Evolutionary conservation across 2,797 vertebrate species (phyloP).

Genomic region (Sebastes vulpes): DNA sequence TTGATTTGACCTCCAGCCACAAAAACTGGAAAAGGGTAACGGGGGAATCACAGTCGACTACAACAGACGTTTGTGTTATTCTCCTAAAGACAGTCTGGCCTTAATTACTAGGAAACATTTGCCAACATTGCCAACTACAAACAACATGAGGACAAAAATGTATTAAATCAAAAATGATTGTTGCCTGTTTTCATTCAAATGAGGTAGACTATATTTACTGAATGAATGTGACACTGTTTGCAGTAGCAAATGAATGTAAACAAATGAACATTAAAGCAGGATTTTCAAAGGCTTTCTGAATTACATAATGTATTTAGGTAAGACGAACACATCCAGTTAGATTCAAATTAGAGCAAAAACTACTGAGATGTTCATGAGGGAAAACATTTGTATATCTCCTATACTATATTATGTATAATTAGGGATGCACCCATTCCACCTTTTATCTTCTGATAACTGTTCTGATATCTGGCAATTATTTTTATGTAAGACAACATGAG

Average conservation of each 20-base stretch:
- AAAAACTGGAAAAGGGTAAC: background rate
- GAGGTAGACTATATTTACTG: background rate
- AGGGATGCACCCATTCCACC: background rate
- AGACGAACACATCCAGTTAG: background rate
- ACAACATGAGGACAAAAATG: background rate
- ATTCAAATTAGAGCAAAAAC: background rate
- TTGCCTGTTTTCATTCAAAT: background rate
- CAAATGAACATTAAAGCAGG: slow-evolving; percentile 6
- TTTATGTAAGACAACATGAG: background rate
- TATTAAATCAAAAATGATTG: background rate
- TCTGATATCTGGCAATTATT: background rate
- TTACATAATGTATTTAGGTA: too few relatives aligned
- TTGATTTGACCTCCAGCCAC: background rate
- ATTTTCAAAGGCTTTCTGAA: background rate
- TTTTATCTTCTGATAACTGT: background rate
- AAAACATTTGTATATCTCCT: background rate
- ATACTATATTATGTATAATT: background rate
- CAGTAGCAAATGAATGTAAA: slow-evolving; percentile 7
- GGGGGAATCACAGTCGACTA: background rate
- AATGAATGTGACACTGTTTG: slow-evolving; percentile 9
- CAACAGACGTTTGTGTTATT: background rate
- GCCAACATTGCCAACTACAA: background rate
- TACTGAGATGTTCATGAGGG: background rate
- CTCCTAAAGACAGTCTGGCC: background rate
- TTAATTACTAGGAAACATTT: background rate